A percentile compares a stretch with the other conserved stretches of the same genome.
These are phyloP conservation scores for Isaurus tuberculatus DNA, from an alignment of 92 coral and sea anemone species.

Conservation along the genomic window DNA sequence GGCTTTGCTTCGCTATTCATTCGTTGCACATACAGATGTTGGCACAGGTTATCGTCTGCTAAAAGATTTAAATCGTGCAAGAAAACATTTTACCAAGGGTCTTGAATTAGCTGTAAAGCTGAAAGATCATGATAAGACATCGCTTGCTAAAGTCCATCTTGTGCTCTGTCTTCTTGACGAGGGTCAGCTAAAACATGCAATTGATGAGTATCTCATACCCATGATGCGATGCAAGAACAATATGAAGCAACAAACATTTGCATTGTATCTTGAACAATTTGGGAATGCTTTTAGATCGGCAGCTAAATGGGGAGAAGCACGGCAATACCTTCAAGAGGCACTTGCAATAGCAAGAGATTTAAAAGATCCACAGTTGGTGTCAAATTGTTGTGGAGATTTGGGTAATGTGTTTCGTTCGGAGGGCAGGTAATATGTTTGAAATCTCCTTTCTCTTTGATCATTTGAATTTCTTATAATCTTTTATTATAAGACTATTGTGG, in stretches of 20 bases:
- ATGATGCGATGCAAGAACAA: conserved; percentile 44
- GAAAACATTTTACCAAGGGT: conserved; percentile 52
- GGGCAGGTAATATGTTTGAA: conserved; percentile 51
- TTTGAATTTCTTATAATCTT: not conserved
- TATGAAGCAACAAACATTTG: conserved; percentile 46
- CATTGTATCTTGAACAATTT: conserved; percentile 63
- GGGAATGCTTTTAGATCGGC: conserved; percentile 74
- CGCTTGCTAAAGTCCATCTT: conserved; percentile 59
- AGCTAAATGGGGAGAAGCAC: conserved; percentile 75
- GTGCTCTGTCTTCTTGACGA: conserved; percentile 71
- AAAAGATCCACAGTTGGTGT: conserved; percentile 55
- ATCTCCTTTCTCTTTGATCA: not conserved
- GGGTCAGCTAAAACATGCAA: conserved; percentile 66
- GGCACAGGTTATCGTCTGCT: conserved; percentile 59
- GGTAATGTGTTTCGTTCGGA: conserved; percentile 79
- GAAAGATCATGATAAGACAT: conserved; percentile 50
- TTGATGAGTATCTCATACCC: conserved; percentile 51
- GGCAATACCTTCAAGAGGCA: conserved; percentile 64
- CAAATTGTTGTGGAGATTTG: conserved; percentile 73
- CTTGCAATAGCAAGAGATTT: conserved; percentile 49
- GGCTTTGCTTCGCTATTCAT: conserved; percentile 20
- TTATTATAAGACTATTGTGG: no score
- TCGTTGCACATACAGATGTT: conserved; percentile 51
- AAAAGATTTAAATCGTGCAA: conserved; percentile 48
- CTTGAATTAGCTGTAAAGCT: conserved; percentile 37